Percentiles rank a stretch among this genome's conserved stretches.
phyloP scores from a whole-genome alignment of 2,113 vertebrate genomes.

The Tenrec ecaudatus region DNA sequence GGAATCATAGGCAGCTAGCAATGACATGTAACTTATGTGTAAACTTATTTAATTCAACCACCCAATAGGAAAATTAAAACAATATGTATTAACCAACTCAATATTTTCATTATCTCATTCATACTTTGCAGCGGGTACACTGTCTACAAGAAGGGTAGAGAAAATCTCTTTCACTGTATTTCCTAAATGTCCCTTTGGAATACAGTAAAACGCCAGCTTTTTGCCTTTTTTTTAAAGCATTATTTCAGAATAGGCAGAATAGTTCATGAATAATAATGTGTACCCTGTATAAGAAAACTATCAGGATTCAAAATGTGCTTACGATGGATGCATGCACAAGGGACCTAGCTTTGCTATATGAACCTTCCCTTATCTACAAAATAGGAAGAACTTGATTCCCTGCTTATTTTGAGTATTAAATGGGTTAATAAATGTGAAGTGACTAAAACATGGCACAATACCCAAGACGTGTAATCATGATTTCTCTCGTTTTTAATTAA shows the following conservation, averaged over 20 bases:
- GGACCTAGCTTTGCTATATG: not conserved
- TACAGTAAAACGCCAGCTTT: not conserved
- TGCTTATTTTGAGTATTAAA: not conserved
- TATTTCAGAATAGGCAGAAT: not conserved
- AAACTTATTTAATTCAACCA: not conserved
- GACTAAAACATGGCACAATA: fast-evolving
- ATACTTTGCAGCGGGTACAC: not conserved
- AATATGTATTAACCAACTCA: not conserved
- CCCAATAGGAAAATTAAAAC: not conserved
- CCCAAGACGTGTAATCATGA: no score
- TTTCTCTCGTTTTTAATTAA: not conserved
- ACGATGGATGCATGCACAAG: not conserved
- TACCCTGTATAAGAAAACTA: not conserved
- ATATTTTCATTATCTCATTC: not conserved
- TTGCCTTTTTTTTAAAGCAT: not conserved
- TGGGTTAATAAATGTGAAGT: not conserved
- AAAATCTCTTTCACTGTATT: not conserved
- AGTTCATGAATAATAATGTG: not conserved
- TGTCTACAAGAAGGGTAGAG: not conserved
- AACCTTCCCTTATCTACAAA: not conserved
- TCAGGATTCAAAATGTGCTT: not conserved
- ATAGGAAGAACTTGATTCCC: not conserved
- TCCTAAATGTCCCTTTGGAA: not conserved
- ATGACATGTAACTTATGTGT: not conserved
- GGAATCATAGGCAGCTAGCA: not conserved